Evolutionary conservation across 2,113 vertebrate species (phyloP), one percentile per base, ranked within the genome.

Genomic region (Pimephales promelas): DNA sequence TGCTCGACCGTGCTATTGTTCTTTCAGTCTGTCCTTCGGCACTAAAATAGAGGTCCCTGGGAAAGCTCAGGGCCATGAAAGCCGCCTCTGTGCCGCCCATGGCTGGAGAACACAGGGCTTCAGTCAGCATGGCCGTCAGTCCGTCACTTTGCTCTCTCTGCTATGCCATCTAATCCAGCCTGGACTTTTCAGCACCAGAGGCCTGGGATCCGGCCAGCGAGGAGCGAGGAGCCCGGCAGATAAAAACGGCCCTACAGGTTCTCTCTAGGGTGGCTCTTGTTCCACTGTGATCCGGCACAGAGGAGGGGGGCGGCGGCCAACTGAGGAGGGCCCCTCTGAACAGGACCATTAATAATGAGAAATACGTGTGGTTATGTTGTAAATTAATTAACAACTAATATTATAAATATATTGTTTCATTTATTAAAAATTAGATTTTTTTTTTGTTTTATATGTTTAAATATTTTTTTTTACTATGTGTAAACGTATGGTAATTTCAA

Each of bases 11-110:
- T 26, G 87, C 88, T 57, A 89, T 89, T 92, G 92, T 90, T 83
- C 71, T 73, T 56, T 56, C 14, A 70, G 54, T 81, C 79, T 49
- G 70, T 56, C 61, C 59, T 61, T 81, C 54, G 31, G n/a, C 88
- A 79, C 72, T 84, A 81, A 83, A 89, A 59, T 10, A 75, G 52
- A 28, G 81, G 83, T 86, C 88, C 91, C 87, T 91, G 90, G 92
- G 92, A 93, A 92, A 85, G 79, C 81, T 34, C 83, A 14, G 24
- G 74, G 64, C 34, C 86, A 93, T 93, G 90, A 94, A 94, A 92
- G 93, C 87, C 72, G 34, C 84, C 90, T 92, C 91, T 92, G 89
- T 92, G 83, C 86, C 68, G 20, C 79, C 83, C 28, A 78, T 74
- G 85, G 86, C 64, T 64, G 54, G 24, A 16, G 79, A 90, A 88